Base-by-base conservation (phyloP, 1,140 invertebrate species). In the Drosophila pectinifera region DNA sequence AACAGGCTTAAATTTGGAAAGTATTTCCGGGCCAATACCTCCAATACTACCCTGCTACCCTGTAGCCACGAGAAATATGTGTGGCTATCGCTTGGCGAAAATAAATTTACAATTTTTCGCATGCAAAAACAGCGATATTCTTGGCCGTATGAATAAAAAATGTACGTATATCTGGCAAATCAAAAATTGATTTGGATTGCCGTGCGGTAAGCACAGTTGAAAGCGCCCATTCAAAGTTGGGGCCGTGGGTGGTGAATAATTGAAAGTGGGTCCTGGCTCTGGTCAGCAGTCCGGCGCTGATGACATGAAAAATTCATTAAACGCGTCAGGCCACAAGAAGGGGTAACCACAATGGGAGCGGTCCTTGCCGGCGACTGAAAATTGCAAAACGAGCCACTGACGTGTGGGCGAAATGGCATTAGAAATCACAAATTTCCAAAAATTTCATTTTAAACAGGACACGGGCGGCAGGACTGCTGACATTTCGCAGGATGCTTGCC, bases 161-260 rank as follows among this genome's bases (percentile, higher is more conserved):
- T 78, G 49, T 39, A 51, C 7, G 7, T 20, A 83, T 57, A 77
- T 64, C 56, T 67, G 77, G 42, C 48, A 67, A 82, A 88, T 89
- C 84, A 88, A 89, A 89, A 89, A 89, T 89, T 89, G 80, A 89
- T 89, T 90, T 89, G 77, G 84, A 89, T 89, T 68, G 77, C 68
- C 53, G 64, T 84, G 84, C 80, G 84, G 84, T 90, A 75, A 90
- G 69, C 65, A 90, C 73, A 85, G 80, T 80, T 74, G 77, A 90
- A 65, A 53, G 49, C 49, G 7, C 20, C 49, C 49, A 53, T 53
- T 53, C 18, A 53, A 53, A 53, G 31, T 53, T 59, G 62, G 26
- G 46, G 13, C 10, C n/a, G 18, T 11, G 24, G 48, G 42, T 38
- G 41, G 62, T 57, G 57, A 73, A 61, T 77, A 57, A 56, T 65